Conservation (phyloP, 1,140 invertebrate species). For the Achroia grisella region DNA sequence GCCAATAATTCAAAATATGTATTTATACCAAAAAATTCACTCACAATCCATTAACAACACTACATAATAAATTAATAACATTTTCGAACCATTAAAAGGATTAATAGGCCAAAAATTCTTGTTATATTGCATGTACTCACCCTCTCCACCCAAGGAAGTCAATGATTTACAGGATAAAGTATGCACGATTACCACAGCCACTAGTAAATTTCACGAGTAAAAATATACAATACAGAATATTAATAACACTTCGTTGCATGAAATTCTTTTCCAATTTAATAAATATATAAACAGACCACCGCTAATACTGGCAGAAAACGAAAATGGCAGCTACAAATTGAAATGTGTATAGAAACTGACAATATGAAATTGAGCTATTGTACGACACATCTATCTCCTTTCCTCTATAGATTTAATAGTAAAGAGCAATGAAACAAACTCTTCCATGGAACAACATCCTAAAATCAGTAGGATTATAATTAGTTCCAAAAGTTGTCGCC, state of each 20-base stretch:
- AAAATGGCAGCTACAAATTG: conserved; percentile 67
- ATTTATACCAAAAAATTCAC: too few species aligned
- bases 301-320: conserved; percentile 68
- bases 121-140: conserved; percentile 59
- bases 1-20: background rate
- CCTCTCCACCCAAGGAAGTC: conserved; percentile 62
- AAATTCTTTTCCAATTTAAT: conserved; percentile 31
- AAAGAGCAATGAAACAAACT: too few species aligned
- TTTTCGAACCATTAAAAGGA: conserved; percentile 3
- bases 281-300: conserved; percentile 44
- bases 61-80: conserved; percentile 5
- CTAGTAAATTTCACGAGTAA: conserved; percentile 26
- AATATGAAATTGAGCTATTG: conserved; percentile 6
- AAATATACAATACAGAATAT: conserved; percentile 30
- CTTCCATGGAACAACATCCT: background rate
- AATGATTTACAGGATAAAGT: conserved; percentile 43
- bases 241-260: conserved; percentile 35
- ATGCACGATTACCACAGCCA: conserved; percentile 27
- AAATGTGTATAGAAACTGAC: conserved; percentile 28
- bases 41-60: background rate
- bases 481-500: conserved; percentile 11
- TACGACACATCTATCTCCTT: too few species aligned
- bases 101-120: conserved; percentile 29
- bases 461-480: background rate
- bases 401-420: too few species aligned